A percentile compares a stretch with the other conserved stretches of the same genome.
Evolutionary conservation across 2,888 invertebrate genomes (phyloP).

Genomic region (Ptychoptera contaminata): DNA sequence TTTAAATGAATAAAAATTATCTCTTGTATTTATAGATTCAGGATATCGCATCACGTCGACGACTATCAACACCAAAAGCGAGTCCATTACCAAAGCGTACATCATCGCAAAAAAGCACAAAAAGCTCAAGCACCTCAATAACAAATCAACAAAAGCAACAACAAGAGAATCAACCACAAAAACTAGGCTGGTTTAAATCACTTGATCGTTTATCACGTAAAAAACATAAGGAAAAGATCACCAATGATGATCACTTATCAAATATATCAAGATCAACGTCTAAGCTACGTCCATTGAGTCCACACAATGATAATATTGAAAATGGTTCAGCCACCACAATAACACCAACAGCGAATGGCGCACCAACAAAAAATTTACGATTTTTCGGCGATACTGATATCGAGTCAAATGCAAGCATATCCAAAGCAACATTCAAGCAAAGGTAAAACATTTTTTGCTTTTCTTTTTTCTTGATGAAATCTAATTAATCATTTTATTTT

Average conservation of each 20-base stretch:
- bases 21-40: constrained; percentile 10
- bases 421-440: constrained; percentile 22
- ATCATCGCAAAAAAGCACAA: constrained; percentile 27
- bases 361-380: constrained; percentile 46
- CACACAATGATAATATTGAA: neutral
- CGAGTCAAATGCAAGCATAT: constrained; percentile 49
- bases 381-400: constrained; percentile 75
- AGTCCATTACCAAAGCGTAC: constrained; percentile 48
- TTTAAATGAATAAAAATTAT: neutral
- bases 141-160: constrained; percentile 30
- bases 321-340: too few species aligned
- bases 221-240: constrained; percentile 25
- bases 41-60: constrained; percentile 54
- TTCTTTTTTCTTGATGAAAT: neutral
- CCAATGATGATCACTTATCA: constrained; percentile 2
- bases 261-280: neutral
- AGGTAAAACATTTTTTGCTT: constrained; percentile 15
- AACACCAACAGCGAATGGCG: constrained; percentile 9
- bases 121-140: constrained; percentile 14
- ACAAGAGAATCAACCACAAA: constrained; percentile 28
- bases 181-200: constrained; percentile 66
- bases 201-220: constrained; percentile 56
- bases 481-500: neutral
- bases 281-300: neutral
- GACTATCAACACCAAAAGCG: constrained; percentile 59